Base-by-base conservation (phyloP, 2,888 invertebrate genomes). In the Cosmorhoe ocellata region DNA sequence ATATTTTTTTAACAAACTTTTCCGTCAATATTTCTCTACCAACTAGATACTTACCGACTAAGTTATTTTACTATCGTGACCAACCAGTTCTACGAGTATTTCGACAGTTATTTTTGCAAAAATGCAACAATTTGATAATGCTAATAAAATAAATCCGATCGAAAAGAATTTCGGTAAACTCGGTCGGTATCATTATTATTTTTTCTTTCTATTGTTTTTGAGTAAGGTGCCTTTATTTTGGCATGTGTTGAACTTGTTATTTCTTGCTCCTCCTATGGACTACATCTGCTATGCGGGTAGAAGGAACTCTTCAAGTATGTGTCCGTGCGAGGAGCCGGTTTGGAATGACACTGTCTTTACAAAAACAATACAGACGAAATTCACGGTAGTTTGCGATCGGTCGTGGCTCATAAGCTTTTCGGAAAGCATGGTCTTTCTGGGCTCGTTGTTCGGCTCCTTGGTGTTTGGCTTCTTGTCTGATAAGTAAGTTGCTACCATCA, bases 321-420 rank as follows among this genome's bases (percentile, higher is more conserved):
- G 86, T 44, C 85, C 86, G 0, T 86, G 86, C 52, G 61, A 71
- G 0, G 44, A 72, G 0, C 78, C 79, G 0, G 11, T 30, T 9
- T 86, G 84, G 84, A 69, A 83, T 43, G 69, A 60, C 14, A 71
- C 60, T 49, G 75, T 82, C 10, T 85, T 86, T 32, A 64, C 65
- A 0, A 68, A 83, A 50, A 84, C 84, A 0, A 59, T 81, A 49
- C 84, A 84, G 52, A 79, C 79, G 0, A 85, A 86, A 58, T 87
- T 69, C 26, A 56, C 52, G 1, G 59, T 79, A 8, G 22, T 70
- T 9, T 87, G 86, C 49, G 77, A 79, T 0, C 66, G 39, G 1
- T 40, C 27, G 4, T 86, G 85, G 86, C 37, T 77, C 30, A 61
- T 82, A 5, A 79, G 79, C 42, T 78, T 84, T 26, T 74, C 83